Evolutionary conservation across 2,888 invertebrate species (phyloP).

Genomic region (Zeuzera pyrina): DNA sequence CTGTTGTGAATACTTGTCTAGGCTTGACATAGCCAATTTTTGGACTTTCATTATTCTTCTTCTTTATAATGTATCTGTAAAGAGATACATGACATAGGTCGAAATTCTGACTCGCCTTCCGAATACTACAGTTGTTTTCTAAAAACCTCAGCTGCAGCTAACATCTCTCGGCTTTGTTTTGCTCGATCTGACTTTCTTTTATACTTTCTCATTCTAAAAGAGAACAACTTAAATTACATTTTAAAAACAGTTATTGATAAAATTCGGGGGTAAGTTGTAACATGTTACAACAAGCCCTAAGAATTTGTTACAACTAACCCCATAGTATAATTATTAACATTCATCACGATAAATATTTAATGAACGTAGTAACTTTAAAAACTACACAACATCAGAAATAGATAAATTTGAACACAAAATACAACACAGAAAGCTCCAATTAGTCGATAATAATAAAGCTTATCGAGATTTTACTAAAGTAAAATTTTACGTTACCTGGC

Average conservation of each 20-base stretch:
- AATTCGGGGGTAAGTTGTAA: background rate
- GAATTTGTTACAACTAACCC: slow-evolving; percentile 1
- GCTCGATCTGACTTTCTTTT: slow-evolving; percentile 16
- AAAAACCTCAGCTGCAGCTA: slow-evolving; percentile 15
- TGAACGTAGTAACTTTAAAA: no score
- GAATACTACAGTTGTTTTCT: slow-evolving; percentile 11
- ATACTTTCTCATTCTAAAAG: slow-evolving; percentile 11
- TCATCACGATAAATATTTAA: background rate
- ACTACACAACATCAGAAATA: no score
- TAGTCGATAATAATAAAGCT: no score
- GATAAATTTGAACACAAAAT: no score
- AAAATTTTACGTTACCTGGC: background rate
- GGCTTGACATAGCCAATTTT: slow-evolving; percentile 2
- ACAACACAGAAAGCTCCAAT: no score
- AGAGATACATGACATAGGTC: slow-evolving; percentile 9
- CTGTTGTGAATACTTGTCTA: slow-evolving; percentile 1
- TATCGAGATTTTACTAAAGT: background rate
- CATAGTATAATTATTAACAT: background rate
- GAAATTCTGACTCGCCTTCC: slow-evolving; percentile 10
- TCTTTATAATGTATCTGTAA: slow-evolving; percentile 11
- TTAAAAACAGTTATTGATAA: no score
- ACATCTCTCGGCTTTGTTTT: slow-evolving; percentile 14
- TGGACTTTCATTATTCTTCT: slow-evolving; percentile 10
- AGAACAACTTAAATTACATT: no score
- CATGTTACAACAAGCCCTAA: slow-evolving; percentile 1